Percentiles rank a stretch among this genome's conserved stretches.
Conservation (phyloP, 2,113 vertebrate species). For the Gasterosteus aculeatus region DNA sequence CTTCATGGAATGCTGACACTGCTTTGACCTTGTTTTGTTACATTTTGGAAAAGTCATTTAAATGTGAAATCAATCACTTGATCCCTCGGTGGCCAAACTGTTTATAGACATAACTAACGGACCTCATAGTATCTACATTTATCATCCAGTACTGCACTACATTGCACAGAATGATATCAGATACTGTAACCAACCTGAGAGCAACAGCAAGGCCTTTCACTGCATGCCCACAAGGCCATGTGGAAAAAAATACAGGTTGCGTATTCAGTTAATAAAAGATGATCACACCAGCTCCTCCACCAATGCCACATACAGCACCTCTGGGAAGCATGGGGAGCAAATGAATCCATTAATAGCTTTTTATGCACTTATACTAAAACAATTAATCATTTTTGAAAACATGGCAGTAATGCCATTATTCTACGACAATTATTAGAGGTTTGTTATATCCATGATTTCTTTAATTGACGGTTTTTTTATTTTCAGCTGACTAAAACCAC, state of each 20-base stretch:
- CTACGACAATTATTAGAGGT: no score
- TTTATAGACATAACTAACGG: not conserved
- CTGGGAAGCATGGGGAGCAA: conserved; percentile 19
- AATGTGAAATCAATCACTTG: not conserved
- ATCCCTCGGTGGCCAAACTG: not conserved
- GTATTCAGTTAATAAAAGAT: not conserved
- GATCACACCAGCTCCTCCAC: conserved; percentile 1
- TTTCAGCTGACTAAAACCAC: not conserved
- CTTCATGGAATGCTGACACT: conserved; percentile 6
- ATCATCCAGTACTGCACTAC: not conserved
- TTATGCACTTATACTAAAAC: conserved; percentile 1
- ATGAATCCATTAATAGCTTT: conserved; percentile 10
- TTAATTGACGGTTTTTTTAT: no score
- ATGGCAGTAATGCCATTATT: not conserved
- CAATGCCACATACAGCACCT: not conserved
- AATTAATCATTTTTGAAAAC: not conserved
- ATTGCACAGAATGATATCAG: not conserved
- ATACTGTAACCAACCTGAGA: not conserved
- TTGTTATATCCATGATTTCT: no score
- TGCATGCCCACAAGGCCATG: conserved; percentile 11
- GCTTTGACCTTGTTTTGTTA: not conserved
- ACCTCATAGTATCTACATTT: not conserved
- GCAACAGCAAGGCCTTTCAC: not conserved
- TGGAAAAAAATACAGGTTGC: conserved; percentile 14
- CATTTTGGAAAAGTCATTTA: not conserved